phyloP scores from a whole-genome alignment of 1,140 invertebrate species.

The Aphaenogaster rudis region DNA sequence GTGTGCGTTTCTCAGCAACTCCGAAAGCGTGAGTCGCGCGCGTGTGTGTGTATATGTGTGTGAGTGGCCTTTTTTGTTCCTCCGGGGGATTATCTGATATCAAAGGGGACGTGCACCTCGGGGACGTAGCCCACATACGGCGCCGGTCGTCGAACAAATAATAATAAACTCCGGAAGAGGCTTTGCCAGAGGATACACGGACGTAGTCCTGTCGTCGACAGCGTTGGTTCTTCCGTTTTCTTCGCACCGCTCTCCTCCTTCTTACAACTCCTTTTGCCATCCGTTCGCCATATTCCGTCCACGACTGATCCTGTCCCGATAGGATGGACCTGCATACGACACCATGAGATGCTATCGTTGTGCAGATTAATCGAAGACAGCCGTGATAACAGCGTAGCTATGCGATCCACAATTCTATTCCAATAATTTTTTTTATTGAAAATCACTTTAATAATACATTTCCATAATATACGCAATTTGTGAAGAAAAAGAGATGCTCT shows the following conservation, averaged over 20 bases:
- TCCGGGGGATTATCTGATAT: constrained; percentile 67
- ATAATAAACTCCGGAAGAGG: constrained; percentile 70
- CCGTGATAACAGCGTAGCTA: background rate
- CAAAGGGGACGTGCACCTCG: constrained; percentile 52
- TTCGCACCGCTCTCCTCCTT: background rate
- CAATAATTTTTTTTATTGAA: background rate
- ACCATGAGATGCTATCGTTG: background rate
- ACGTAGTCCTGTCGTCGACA: constrained; percentile 35
- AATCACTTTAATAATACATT: background rate
- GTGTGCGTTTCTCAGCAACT: background rate
- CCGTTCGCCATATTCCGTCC: constrained; percentile 1
- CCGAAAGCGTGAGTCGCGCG: background rate
- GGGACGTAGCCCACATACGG: constrained; percentile 61
- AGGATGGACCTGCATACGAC: background rate
- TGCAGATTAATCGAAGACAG: constrained; percentile 25
- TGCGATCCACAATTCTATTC: background rate
- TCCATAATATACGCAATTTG: background rate
- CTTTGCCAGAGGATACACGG: constrained; percentile 47
- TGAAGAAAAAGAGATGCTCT: background rate
- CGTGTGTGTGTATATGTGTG: background rate
- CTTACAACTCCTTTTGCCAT: background rate
- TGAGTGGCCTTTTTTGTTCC: constrained; percentile 41
- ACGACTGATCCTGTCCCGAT: constrained; percentile 31
- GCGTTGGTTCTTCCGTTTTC: background rate
- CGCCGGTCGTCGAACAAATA: constrained; percentile 66